Conservation (phyloP, 2,113 vertebrate genomes). For the Speoplatyrhinus poulsoni region DNA sequence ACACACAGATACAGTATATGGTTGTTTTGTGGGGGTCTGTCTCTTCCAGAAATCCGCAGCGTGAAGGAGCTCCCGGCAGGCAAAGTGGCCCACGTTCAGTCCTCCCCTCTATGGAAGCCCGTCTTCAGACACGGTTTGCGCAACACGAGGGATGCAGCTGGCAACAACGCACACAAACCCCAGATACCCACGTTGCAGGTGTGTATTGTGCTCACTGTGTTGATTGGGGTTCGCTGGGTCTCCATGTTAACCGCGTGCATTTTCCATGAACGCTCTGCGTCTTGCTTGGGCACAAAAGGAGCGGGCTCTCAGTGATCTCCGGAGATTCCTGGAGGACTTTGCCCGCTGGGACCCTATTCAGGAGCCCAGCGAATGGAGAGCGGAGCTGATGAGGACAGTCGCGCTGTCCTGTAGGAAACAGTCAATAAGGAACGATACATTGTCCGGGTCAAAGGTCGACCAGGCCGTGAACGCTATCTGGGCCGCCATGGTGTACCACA, state of each 20-base stretch:
- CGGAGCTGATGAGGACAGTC: slow-evolving; percentile 87
- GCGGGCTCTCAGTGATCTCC: slow-evolving; percentile 73
- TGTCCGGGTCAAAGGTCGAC: slow-evolving; percentile 87
- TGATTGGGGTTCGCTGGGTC: background rate
- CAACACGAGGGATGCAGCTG: slow-evolving; percentile 47
- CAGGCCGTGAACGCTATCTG: slow-evolving; percentile 96
- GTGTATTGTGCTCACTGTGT: background rate
- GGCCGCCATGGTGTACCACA: slow-evolving; percentile 95
- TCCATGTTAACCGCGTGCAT: background rate
- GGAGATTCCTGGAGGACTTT: slow-evolving; percentile 86
- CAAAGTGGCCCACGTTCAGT: slow-evolving; percentile 85
- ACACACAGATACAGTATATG: background rate
- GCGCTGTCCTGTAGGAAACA: slow-evolving; percentile 89
- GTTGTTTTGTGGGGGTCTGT: slow-evolving; percentile 9
- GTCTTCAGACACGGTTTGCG: slow-evolving; percentile 88
- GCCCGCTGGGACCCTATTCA: slow-evolving; percentile 89
- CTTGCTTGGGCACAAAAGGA: slow-evolving; percentile 53
- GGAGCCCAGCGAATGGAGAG: slow-evolving; percentile 80
- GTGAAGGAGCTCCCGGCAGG: slow-evolving; percentile 81
- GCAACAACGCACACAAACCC: background rate
- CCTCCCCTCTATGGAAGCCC: slow-evolving; percentile 91
- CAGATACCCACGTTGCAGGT: slow-evolving; percentile 43
- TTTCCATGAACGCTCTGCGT: slow-evolving; percentile 6
- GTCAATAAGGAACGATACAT: slow-evolving; percentile 86
- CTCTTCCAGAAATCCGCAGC: slow-evolving; percentile 77